phyloP scores from a whole-genome alignment of 2,797 vertebrate genomes.

The Fistularia commersonii region DNA sequence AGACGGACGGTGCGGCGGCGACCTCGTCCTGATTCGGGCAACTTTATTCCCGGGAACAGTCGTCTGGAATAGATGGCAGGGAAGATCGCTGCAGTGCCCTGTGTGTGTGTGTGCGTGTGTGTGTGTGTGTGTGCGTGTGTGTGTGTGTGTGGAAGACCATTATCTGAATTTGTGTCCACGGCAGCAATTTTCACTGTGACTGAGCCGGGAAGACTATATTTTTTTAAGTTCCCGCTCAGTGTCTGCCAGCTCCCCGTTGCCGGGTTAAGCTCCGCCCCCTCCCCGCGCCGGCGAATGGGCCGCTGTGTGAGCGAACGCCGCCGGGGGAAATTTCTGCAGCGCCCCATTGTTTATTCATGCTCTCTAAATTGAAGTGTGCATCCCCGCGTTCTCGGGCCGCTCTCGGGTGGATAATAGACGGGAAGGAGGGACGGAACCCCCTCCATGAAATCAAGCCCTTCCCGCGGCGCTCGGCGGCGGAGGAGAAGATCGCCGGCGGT shows the following conservation, averaged over 20 bases:
- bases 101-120: constrained; percentile 33
- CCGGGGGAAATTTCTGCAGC: constrained; percentile 70
- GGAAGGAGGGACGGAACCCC: constrained; percentile 23
- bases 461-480: too few relatives aligned
- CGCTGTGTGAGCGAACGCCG: constrained; percentile 39
- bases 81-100: constrained; percentile 35
- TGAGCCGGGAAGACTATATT: too few relatives aligned
- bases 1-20: too few relatives aligned
- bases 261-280: constrained; percentile 36
- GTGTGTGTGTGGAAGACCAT: constrained; percentile 22
- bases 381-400: constrained; percentile 60
- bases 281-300: constrained; percentile 10
- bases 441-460: too few relatives aligned
- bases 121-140: constrained; percentile 7
- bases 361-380: constrained; percentile 76
- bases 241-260: too few relatives aligned
- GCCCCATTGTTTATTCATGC: constrained; percentile 78
- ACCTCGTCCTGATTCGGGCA: too few relatives aligned
- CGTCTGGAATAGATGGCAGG: constrained; percentile 42
- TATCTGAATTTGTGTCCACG: constrained; percentile 54
- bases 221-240: too few relatives aligned
- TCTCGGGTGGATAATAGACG: constrained; percentile 52
- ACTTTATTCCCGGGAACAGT: constrained; percentile 39
- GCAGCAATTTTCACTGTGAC: constrained; percentile 49
- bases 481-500: too few relatives aligned